Conservation (phyloP, 2,113 vertebrate genomes). For the Sapajus apella region DNA sequence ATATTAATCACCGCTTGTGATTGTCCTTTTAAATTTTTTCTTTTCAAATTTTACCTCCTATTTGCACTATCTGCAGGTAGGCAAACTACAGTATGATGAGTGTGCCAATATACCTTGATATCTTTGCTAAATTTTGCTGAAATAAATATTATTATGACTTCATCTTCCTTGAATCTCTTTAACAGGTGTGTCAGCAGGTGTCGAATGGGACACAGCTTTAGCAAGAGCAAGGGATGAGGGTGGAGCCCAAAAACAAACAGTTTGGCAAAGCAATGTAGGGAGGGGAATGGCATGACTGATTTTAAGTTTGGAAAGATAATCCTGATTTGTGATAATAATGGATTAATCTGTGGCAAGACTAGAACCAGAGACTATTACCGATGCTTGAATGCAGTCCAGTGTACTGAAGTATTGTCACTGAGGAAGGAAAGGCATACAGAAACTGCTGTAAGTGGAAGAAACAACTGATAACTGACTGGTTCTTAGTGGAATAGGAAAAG, state of each 20-base stretch:
- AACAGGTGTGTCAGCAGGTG: not conserved
- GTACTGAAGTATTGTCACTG: not conserved
- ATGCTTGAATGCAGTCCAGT: not conserved
- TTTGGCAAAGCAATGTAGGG: not conserved
- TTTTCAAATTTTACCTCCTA: not conserved
- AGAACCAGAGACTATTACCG: not conserved
- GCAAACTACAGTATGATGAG: not conserved
- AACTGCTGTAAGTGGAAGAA: not conserved
- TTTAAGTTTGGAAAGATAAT: not conserved
- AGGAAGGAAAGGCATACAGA: not conserved
- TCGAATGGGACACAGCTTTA: not conserved
- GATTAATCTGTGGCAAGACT: not conserved
- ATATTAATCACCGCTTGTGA: not conserved
- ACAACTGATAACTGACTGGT: not conserved
- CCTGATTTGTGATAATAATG: not conserved
- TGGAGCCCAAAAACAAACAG: not conserved
- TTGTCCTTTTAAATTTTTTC: not conserved
- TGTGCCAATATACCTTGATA: not conserved
- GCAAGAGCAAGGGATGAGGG: not conserved
- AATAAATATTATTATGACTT: not conserved
- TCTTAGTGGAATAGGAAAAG: not conserved
- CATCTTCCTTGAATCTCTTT: not conserved
- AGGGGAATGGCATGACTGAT: not conserved
- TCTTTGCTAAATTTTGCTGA: not conserved
- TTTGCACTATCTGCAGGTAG: too few relatives aligned